Evolutionary conservation across 2,797 vertebrate species (phyloP), one percentile per base, ranked within the genome.

Genomic region (Enteromius trimaculatus): DNA sequence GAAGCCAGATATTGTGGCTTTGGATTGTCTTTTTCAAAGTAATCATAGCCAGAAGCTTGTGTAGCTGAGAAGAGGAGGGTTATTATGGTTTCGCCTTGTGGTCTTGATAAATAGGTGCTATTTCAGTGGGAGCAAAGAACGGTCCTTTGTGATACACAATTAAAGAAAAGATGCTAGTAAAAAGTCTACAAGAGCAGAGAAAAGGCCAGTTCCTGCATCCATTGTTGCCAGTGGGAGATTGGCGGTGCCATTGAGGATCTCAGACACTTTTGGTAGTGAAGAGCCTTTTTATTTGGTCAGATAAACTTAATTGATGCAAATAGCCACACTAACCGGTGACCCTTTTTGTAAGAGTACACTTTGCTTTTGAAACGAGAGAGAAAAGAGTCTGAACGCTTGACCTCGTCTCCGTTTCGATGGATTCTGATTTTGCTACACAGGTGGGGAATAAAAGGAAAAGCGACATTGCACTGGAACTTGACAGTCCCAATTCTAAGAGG

Each of bases 21-120:
- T 83, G 69, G 66, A 83, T 80, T 60, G 80, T 71, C 77, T 88
- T 65, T 75, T 60, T 80, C 60, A 83, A 85, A 85, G 83, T 85
- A 86, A 88, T 86, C 74, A 85, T 80, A 85, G 84, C 85, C 83
- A 83, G 81, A 76, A 81, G 72, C 74, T 81, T 75, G 66, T 86
- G 77, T 81, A 69, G 83, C 83, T 83, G 71, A 16, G 60, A 77
- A 68, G 37, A 58, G 69, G 62, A 51, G 83, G 53, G 65, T 80
- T 79, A 65, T 83, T 84, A 82, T 86, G 51, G 66, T 58, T 86
- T 86, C 39, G 68, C 80, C 78, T 71, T 66, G 81, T 85, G 68
- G 85, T 77, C 87, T 70, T 86, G 71, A 86, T 80, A 82, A 78
- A 81, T 84, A 80, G 71, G 71, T 31, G 53, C 58, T 69, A n/a